Base-by-base conservation (phyloP, 1,140 invertebrate species). In the Papilio xuthus region DNA sequence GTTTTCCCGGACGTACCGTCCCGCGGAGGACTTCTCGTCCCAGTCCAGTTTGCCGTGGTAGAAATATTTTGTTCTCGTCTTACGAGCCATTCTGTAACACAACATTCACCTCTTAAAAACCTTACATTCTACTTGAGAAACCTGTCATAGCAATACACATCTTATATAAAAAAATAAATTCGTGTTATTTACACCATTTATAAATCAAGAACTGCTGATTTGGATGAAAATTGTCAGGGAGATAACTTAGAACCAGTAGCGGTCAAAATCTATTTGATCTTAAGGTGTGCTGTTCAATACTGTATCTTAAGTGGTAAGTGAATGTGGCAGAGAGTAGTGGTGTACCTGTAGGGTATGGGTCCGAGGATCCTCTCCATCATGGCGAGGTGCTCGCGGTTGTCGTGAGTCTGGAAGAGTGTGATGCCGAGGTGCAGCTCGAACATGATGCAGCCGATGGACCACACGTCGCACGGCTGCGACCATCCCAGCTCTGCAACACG, bases 301-400 rank as follows among this genome's bases (percentile, higher is more conserved):
- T n/a, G n/a, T n/a, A n/a, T 37, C 1, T 1, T 37, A 37, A 37
- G 7, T 37, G n/a, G n/a, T n/a, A n/a, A n/a, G n/a, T n/a, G n/a
- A n/a, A n/a, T n/a, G n/a, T n/a, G n/a, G n/a, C n/a, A n/a, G n/a
- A n/a, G n/a, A n/a, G n/a, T 37, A 47, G 20, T 9, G n/a, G 41
- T n/a, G 44, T 80, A 94, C 95, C 98, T 96, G 94, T 98, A 97
- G 63, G 99, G 99, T 90, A 99, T 97, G 80, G 97, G 96, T 69
- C 99, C 99, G 56, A 99, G 95, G 86, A 99, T 99, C 85, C 99
- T 95, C 92, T 99, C 99, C 99, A 99, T 99, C 99, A 99, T 99
- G 70, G 99, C 99, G 86, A 99, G 95, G 95, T 99, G 99, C 92
- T 99, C 99, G 71, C 98, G 96, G 94, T 99, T 99, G 94, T 99